Evolutionary conservation across 2,888 invertebrate genomes (phyloP), one percentile per base, ranked within the genome.

Genomic region (Arge pagana): DNA sequence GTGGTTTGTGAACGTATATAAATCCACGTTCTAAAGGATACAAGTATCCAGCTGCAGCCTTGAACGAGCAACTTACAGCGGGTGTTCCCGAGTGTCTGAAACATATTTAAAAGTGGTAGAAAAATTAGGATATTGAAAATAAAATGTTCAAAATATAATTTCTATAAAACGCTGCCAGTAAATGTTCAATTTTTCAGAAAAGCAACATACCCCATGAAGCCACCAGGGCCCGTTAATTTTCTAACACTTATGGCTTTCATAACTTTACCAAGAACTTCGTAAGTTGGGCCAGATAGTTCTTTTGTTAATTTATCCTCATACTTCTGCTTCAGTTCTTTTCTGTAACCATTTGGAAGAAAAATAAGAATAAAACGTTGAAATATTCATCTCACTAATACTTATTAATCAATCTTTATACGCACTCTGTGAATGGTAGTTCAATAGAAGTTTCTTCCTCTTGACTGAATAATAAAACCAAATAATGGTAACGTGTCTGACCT

Each of bases 1-100:
- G 97, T 0, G 99, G 99, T 74, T 99, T 99, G 78, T 98, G 97
- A 1, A 99, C 93, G 74, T 96, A 99, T 64, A 99, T 96, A 72
- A 99, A 97, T 7, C 99, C 97, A 66, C 97, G 85, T 77, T 99
- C 99, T 35, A 99, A 78, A 0, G 99, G 99, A 79, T 99, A 99
- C 41, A 99, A 79, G 71, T 94, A 91, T 1, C 99, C 99, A 0
- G 96, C 96, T 1, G 97, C 93, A 6, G 98, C 97, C 77, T 96
- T 97, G 80, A 95, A 97, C 0, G 98, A 97, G 76, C 98, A 99
- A 41, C 92, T 87, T 43, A 98, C 86, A 0, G 95, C 95, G 1
- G 95, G 90, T 2, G 74, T 74, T 50, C 72, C 72, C 4, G 72
- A 68, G 43, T 75, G 75, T 36, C 74, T 73, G 24, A 39, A 59